Evolutionary conservation across 2,888 invertebrate species (phyloP), one percentile per base, ranked within the genome.

Genomic region (Miltochrista miniata): DNA sequence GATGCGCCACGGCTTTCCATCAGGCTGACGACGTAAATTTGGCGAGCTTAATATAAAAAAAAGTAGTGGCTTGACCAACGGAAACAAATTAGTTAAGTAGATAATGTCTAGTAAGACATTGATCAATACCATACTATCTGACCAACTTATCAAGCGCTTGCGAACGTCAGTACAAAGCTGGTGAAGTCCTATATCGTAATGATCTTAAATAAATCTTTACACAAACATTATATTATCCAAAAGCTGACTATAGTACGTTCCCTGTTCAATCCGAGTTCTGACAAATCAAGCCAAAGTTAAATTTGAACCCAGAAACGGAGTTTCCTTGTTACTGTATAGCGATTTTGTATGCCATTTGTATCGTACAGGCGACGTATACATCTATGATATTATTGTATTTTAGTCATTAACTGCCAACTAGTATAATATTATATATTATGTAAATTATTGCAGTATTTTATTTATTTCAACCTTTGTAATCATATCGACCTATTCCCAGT

Each of bases 391-490:
- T 77, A 73, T 76, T 72, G 60, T 79, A 79, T 64, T 72, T 75
- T 81, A 85, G 85, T 84, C 80, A 83, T 77, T 81, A 83, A 86
- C 85, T 88, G 87, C 87, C 87, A 87, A 83, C 66, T 82, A 80
- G 77, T 74, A 69, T 77, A 70, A 76, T 72, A 71, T 74, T 74
- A 65, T 69, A 72, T 24, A 55, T 48, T 64, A 37, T 39, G 61
- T 64, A 59, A 64, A 46, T 51, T 56, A 58, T 33, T 9, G 4
- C 48, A 34, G 43, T 71, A 70, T 74, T 73, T 59, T 50, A 35
- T 44, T 43, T 35, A 24, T 24, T 24, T 24, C 5, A 24, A 24
- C 5, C 18, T 24, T 24, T 2, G 2, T 24, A 24, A n/a, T n/a
- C n/a, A n/a, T n/a, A n/a, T n/a, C n/a, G n/a, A n/a, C n/a, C n/a